Evolutionary conservation across 2,113 vertebrate genomes (phyloP), one percentile per base, ranked within the genome.

Genomic region (Sander vitreus): DNA sequence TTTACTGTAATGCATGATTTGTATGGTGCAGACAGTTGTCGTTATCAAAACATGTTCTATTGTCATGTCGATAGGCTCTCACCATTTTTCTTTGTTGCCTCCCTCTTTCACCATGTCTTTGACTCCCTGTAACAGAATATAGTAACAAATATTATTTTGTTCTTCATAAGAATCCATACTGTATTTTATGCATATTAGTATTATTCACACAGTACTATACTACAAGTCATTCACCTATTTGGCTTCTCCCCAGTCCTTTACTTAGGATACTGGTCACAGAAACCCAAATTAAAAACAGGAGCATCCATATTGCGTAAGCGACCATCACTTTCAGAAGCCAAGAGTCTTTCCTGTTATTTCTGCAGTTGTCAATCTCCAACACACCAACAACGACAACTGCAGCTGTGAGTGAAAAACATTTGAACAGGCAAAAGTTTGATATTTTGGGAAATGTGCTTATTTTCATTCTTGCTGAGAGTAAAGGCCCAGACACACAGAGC

Each of bases 401-500:
- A 50, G 18, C 91, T 91, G 83, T 43, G 69, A 25, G 48, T 12
- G n/a, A 57, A 82, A 78, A 16, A 81, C 30, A 62, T 23, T 25
- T 27, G 2, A 21, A 16, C 13, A 48, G 12, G 6, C 1, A 33
- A 33, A 33, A 33, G 33, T 33, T 33, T 33, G 33, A 33, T 16
- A 50, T 27, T n/a, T 54, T 33, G 36, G 50, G 9, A 47, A 62
- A 75, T 23, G 8, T n/a, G 10, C 18, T 53, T 58, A 1, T 25
- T 51, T 30, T 6, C n/a, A 30, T 60, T 59, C 18, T 45, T 66
- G 14, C 5, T n/a, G 36, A 8, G 8, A 39, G 36, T 39, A 27
- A 27, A 27, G 27, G 27, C 27, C 27, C 27, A 27, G 27, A 27
- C 27, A 27, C 27, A 27, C 27, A 27, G 27, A 27, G 27, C 27